These are phyloP conservation scores for Podocnemis expansa DNA, from an alignment of 2,113 vertebrate genomes.

Conservation along the genomic window DNA sequence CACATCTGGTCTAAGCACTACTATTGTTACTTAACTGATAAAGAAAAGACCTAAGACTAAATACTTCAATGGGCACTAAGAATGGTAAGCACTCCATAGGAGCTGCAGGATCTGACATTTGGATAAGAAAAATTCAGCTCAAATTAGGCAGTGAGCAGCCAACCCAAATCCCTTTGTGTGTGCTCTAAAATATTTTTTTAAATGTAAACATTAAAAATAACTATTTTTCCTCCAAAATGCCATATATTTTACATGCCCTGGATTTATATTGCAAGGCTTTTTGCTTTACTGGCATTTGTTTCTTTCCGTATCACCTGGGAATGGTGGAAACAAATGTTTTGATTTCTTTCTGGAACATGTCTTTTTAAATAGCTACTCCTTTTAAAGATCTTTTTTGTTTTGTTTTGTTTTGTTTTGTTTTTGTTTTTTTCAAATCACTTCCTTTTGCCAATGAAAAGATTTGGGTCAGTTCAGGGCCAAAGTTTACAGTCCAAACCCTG, in stretches of 20 bases:
- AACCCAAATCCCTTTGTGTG: not conserved
- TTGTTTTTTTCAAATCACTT: slow-evolving; percentile 14
- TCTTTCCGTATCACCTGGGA: not conserved
- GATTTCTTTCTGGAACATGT: not conserved
- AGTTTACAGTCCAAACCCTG: not conserved
- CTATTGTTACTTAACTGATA: not conserved
- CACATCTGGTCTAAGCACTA: not conserved
- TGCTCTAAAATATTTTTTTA: not conserved
- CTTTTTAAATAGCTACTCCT: not conserved
- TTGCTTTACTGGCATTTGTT: not conserved
- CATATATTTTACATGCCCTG: not conserved
- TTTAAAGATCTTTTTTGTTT: not conserved
- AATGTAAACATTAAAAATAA: not conserved
- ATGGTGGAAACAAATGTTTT: not conserved
- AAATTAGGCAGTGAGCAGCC: not conserved
- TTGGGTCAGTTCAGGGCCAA: not conserved
- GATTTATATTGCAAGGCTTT: not conserved
- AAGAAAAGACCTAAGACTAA: not conserved
- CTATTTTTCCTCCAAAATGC: not conserved
- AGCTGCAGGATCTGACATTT: not conserved
- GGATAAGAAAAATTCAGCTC: not conserved
- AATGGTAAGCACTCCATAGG: not conserved
- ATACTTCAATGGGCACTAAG: not conserved
- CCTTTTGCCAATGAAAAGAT: not conserved
- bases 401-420: not conserved